phyloP scores from a whole-genome alignment of 2,797 vertebrate species.

The Tauraco hartlaubi region DNA sequence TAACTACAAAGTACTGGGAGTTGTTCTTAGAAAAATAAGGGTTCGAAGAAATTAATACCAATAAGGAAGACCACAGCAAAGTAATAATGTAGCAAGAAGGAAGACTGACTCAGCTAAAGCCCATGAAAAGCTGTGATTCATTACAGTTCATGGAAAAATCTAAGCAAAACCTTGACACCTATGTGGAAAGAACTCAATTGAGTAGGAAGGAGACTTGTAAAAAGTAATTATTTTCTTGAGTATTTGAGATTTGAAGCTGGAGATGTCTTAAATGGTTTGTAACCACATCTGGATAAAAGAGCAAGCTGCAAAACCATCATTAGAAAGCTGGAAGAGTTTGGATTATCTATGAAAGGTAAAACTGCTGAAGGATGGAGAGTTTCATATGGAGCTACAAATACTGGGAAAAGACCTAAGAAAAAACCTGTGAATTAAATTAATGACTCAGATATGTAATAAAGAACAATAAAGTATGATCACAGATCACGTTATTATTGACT shows the following conservation, averaged over 20 bases:
- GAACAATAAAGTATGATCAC: not conserved
- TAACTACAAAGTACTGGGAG: not conserved
- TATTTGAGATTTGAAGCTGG: not conserved
- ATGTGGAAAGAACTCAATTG: not conserved
- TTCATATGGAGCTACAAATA: not conserved
- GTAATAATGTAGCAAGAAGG: not conserved
- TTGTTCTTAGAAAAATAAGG: not conserved
- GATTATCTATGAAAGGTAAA: not conserved
- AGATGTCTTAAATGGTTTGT: not conserved
- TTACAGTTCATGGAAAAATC: not conserved
- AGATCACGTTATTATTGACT: not conserved
- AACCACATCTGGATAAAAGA: not conserved
- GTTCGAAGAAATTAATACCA: not conserved
- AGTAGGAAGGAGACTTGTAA: not conserved
- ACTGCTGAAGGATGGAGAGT: not conserved
- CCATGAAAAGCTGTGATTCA: not conserved
- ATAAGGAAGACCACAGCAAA: not conserved
- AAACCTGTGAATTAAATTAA: not conserved
- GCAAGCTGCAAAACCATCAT: not conserved
- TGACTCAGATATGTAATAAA: not conserved
- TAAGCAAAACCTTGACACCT: not conserved
- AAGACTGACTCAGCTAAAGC: not conserved
- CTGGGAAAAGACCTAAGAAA: not conserved
- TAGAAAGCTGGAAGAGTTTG: not conserved
- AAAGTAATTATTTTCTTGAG: not conserved